Base-by-base conservation (phyloP, 1,140 invertebrate species). In the Antheraea pernyi region DNA sequence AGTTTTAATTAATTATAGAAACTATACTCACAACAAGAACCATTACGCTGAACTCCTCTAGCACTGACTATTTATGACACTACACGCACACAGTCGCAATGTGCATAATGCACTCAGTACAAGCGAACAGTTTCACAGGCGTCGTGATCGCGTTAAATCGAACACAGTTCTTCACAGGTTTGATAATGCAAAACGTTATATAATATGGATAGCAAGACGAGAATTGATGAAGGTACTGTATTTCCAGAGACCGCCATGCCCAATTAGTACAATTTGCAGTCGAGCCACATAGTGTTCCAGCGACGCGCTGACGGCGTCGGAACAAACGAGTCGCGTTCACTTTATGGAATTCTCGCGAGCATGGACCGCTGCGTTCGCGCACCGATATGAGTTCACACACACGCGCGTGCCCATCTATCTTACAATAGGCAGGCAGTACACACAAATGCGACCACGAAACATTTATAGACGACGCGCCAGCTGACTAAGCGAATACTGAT, bases 221-320 rank as follows among this genome's bases (percentile, higher is more conserved):
- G 80, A 81, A 83, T 83, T 80, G 80, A 85, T 85, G 81, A 81
- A 82, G 78, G 75, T 74, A 89, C 83, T 84, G 80, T 86, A 85
- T 83, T 85, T 81, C 78, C 72, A 84, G 76, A 82, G 86, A 82
- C 88, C 86, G 86, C 85, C 89, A 86, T 91, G 75, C 80, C 84
- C 84, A 91, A 91, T 91, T 91, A 91, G 86, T 83, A 90, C 82
- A 89, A 90, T 90, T 90, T 88, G 90, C 82, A 88, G 89, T 83
- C 79, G 77, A 69, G 70, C 70, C 83, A 83, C 84, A 83, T 79
- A 83, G 81, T 82, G 79, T 83, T 86, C 84, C 78, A 80, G 84
- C 82, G 84, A 86, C 84, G 85, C 83, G 83, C 84, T 88, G 88
- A 88, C 89, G 84, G 84, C 84, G 85, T 86, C 81, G 81, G 83